These are phyloP conservation scores for Sebastes minor DNA, from an alignment of 2,797 vertebrate genomes.

Conservation along the genomic window DNA sequence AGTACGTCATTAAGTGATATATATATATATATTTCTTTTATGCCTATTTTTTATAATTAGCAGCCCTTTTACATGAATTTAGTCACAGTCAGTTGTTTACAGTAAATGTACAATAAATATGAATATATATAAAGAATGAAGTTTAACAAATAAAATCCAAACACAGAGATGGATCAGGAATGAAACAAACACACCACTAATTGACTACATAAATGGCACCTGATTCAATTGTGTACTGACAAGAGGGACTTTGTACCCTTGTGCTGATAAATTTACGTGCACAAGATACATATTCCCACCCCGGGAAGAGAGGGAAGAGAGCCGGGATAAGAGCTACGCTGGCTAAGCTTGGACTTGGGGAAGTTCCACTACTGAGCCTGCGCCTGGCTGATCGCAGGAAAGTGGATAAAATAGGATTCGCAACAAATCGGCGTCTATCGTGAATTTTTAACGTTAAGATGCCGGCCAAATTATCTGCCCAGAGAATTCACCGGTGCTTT, in stretches of 20 bases:
- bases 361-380: no score
- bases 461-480: background rate
- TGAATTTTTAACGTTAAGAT: background rate
- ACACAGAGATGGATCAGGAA: background rate
- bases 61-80: background rate
- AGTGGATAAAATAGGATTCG: rapidly evolving
- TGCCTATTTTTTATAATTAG: background rate
- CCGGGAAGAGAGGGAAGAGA: background rate
- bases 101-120: background rate
- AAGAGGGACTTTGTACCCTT: background rate
- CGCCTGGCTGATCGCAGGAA: no score
- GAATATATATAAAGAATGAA: background rate
- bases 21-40: background rate
- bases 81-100: background rate
- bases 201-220: background rate
- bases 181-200: background rate
- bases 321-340: background rate
- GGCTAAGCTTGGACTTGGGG: no score
- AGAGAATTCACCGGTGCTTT: background rate
- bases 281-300: background rate
- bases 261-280: background rate
- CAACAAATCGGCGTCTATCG: no score
- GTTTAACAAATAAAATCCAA: background rate
- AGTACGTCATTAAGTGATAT: no score
- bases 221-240: background rate